Conservation (phyloP, 2,113 vertebrate species). For the Micronycteris hirsuta region DNA sequence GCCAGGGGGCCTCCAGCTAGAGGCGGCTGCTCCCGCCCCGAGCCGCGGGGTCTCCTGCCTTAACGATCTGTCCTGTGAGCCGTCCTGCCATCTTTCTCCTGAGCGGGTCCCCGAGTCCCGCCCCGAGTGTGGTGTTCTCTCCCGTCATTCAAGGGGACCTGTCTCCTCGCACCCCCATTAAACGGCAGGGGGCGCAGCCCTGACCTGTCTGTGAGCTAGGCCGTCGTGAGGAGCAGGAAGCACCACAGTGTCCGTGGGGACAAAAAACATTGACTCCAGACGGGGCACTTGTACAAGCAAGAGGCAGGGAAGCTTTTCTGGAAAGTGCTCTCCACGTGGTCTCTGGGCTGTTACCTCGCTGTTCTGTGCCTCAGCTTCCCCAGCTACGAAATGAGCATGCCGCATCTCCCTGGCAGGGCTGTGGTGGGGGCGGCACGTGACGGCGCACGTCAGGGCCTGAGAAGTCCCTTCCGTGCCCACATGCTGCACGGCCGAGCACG, state of each 20-base stretch:
- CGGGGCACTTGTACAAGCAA: neutral
- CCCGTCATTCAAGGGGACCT: neutral
- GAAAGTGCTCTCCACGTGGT: neutral
- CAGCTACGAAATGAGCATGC: neutral
- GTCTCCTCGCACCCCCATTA: neutral
- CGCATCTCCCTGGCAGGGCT: rapidly evolving
- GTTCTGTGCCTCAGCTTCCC: neutral
- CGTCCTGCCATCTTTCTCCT: neutral
- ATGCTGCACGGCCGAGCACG: too few relatives aligned
- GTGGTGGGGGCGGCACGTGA: neutral
- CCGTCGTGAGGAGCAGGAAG: neutral
- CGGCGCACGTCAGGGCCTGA: neutral
- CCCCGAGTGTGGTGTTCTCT: neutral
- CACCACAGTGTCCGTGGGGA: neutral
- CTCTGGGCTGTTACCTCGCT: neutral
- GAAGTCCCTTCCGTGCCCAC: neutral
- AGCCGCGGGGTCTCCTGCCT: neutral
- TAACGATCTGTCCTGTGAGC: neutral
- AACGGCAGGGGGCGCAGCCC: neutral
- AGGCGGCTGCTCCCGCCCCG: neutral
- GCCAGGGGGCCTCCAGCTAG: neutral
- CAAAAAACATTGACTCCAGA: too few relatives aligned
- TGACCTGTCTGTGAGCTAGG: neutral
- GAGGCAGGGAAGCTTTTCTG: neutral
- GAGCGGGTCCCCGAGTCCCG: neutral